Percentiles rank a stretch among this genome's conserved stretches.
phyloP scores from a whole-genome alignment of 1,140 invertebrate species.

The Saccostrea echinata region DNA sequence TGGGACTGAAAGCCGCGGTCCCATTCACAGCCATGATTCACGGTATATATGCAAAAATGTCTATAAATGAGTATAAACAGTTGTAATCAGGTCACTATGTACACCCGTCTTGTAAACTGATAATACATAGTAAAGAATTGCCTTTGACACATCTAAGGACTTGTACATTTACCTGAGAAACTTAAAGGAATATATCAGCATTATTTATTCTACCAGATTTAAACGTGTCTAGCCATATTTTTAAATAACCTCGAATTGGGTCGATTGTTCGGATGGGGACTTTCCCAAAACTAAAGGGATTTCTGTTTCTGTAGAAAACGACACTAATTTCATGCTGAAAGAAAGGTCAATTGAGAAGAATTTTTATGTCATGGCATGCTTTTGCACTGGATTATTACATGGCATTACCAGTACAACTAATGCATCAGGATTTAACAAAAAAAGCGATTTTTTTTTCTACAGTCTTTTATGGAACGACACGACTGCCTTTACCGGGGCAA shows the following conservation, averaged over 20 bases:
- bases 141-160: neutral
- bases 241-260: neutral
- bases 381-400: too few species aligned
- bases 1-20: conserved; percentile 53
- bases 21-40: conserved; percentile 37
- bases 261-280: neutral
- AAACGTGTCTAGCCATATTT: conserved; percentile 7
- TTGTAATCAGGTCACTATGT: neutral
- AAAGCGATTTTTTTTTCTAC: too few species aligned
- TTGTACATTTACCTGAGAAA: neutral
- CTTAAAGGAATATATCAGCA: neutral
- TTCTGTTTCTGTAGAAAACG: neutral
- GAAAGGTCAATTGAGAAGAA: too few species aligned
- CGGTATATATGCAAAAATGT: neutral
- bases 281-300: neutral
- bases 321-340: too few species aligned
- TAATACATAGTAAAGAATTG: conserved; percentile 10
- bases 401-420: too few species aligned
- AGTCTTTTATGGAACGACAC: too few species aligned
- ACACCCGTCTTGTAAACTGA: conserved; percentile 6
- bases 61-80: neutral
- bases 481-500: too few species aligned
- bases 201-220: neutral
- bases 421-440: too few species aligned
- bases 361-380: too few species aligned